A percentile compares a stretch with the other conserved stretches of the same genome.
Conservation (phyloP, 2,113 vertebrate species). For the Tautogolabrus adspersus region DNA sequence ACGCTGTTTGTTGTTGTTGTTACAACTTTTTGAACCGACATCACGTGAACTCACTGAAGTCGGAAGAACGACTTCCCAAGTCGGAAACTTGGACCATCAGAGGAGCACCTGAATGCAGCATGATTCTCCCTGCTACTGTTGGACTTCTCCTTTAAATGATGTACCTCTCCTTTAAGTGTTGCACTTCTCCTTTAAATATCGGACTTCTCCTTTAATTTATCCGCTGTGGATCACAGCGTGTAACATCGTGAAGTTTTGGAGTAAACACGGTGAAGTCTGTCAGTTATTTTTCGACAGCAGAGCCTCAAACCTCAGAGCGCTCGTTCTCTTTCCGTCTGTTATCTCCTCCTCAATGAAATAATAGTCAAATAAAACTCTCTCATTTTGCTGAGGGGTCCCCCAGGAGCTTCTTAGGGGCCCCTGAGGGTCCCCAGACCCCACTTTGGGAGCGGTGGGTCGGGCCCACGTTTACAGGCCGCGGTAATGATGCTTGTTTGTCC, state of each 20-base stretch:
- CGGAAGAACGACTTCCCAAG: too few species aligned
- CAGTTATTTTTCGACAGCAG: not conserved
- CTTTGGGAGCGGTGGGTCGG: conserved; percentile 31
- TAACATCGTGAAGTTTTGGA: too few species aligned
- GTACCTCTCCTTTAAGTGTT: not conserved
- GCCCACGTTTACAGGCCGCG: conserved; percentile 43
- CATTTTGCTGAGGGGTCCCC: conserved; percentile 34
- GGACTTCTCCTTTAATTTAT: too few species aligned
- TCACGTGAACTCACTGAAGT: too few species aligned
- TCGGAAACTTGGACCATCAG: too few species aligned
- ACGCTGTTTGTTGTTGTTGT: too few species aligned
- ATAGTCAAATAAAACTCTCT: conserved; percentile 63
- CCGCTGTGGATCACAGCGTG: not conserved
- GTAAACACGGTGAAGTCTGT: not conserved
- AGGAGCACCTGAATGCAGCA: too few species aligned
- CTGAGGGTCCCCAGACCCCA: conserved; percentile 55
- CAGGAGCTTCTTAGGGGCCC: conserved; percentile 29
- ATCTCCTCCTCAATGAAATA: conserved; percentile 46
- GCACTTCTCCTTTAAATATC: not conserved
- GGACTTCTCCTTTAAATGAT: too few species aligned
- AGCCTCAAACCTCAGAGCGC: conserved; percentile 35
- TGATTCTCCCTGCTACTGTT: too few species aligned
- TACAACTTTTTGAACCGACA: too few species aligned
- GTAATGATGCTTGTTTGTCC: conserved; percentile 76
- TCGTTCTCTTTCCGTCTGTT: conserved; percentile 21